These are phyloP conservation scores for Astropecten irregularis DNA, from an alignment of 53 echinoderm and acorn worm species.

Conservation along the genomic window DNA sequence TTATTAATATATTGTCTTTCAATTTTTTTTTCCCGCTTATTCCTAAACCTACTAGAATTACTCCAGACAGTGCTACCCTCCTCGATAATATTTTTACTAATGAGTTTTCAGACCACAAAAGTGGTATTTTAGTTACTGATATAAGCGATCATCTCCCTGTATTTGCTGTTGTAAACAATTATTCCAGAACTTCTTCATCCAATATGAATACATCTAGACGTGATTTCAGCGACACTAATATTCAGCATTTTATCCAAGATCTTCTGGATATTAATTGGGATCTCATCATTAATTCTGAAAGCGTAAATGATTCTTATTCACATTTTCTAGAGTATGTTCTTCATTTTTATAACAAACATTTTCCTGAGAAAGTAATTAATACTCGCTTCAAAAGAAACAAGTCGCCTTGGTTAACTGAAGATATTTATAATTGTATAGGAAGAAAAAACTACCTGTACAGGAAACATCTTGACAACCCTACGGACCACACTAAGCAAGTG, in stretches of 20 bases:
- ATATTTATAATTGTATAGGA: not conserved
- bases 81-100: constrained; percentile 25
- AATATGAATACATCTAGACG: not conserved
- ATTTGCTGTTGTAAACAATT: constrained; percentile 6
- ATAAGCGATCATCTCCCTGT: constrained; percentile 23
- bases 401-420: constrained; percentile 22
- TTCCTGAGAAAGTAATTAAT: constrained; percentile 18
- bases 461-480: constrained; percentile 8
- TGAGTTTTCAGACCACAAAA: constrained; percentile 15
- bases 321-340: constrained; percentile 15
- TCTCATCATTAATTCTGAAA: not conserved
- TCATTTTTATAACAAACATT: constrained; percentile 6
- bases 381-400: constrained; percentile 5
- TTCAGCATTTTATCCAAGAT: constrained; percentile 24
- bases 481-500: not conserved
- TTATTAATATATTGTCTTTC: not conserved
- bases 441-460: constrained; percentile 16
- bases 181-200: not conserved
- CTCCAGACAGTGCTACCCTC: not conserved
- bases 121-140: constrained; percentile 18
- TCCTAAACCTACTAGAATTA: constrained; percentile 13
- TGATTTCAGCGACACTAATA: constrained; percentile 13
- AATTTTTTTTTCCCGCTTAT: constrained; percentile 13
- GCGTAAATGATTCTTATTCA: constrained; percentile 14
- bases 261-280: constrained; percentile 7